These are phyloP conservation scores for Terebella lapidaria DNA, from an alignment of 2,888 invertebrate species.

Conservation along the genomic window DNA sequence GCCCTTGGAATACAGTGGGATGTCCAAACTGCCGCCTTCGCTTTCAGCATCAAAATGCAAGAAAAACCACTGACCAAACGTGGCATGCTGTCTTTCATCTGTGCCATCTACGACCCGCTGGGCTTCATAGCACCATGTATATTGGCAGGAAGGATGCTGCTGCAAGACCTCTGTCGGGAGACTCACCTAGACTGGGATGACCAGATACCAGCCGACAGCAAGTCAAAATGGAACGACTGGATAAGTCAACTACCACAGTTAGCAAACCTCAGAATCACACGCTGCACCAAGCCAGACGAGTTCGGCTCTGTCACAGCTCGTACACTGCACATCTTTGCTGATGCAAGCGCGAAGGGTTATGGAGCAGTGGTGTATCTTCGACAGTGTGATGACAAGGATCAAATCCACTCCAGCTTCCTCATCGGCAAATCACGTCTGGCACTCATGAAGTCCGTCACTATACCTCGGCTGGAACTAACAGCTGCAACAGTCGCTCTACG, in stretches of 20 bases:
- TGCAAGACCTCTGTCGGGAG: constrained; percentile 23
- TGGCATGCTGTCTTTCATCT: constrained; percentile 25
- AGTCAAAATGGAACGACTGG: constrained; percentile 5
- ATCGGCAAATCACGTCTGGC: constrained; percentile 22
- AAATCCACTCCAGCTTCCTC: not conserved
- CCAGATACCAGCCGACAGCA: constrained; percentile 10
- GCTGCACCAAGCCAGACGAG: constrained; percentile 11
- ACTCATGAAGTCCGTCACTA: constrained; percentile 22
- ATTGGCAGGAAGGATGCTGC: constrained; percentile 20
- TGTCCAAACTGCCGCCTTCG: constrained; percentile 24
- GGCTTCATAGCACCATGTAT: constrained; percentile 26
- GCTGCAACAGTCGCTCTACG: constrained; percentile 18
- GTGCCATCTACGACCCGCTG: constrained; percentile 27
- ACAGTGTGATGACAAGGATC: not conserved
- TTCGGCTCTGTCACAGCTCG: not conserved
- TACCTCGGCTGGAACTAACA: constrained; percentile 25
- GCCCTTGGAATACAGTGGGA: constrained; percentile 24
- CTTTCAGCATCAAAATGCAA: constrained; percentile 19
- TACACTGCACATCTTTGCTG: constrained; percentile 8
- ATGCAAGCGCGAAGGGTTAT: constrained; percentile 8
- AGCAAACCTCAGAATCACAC: not conserved
- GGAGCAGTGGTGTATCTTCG: constrained; percentile 5
- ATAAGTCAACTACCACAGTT: not conserved
- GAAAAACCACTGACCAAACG: constrained; percentile 25
- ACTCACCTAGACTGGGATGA: constrained; percentile 22